Conservation (phyloP, 2,797 vertebrate species). For the Loris lydekkerianus region DNA sequence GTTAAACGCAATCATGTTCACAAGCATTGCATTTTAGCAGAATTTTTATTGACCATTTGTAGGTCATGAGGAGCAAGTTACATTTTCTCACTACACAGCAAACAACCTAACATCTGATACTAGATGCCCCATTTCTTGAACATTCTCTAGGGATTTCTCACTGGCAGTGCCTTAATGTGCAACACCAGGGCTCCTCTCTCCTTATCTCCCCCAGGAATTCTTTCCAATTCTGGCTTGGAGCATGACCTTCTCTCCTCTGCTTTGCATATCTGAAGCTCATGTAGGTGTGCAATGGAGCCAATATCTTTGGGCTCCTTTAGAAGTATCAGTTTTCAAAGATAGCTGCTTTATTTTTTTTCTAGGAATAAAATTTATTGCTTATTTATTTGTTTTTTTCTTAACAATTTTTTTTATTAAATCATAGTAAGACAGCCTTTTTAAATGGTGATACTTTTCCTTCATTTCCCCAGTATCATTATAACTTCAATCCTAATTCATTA, state of each 20-base stretch:
- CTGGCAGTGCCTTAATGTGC: not conserved
- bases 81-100: conserved; percentile 67
- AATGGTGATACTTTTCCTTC: not conserved
- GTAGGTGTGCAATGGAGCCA: not conserved
- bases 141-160: conserved; percentile 69
- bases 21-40: not conserved
- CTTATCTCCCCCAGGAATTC: not conserved
- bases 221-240: not conserved
- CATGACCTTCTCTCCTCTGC: not conserved
- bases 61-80: conserved; percentile 73
- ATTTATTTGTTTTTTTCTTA: too few relatives aligned
- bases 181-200: not conserved
- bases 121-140: conserved; percentile 68
- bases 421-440: not conserved
- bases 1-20: conserved; percentile 58
- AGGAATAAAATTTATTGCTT: too few relatives aligned
- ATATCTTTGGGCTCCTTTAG: not conserved
- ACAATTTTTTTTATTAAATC: too few relatives aligned
- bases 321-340: not conserved
- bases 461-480: not conserved
- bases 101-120: conserved; percentile 60
- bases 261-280: not conserved
- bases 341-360: not conserved
- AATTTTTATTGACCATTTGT: conserved; percentile 68
- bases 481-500: not conserved